Evolutionary conservation across 2,113 vertebrate species (phyloP).

Genomic region (Tympanuchus pallidicinctus): DNA sequence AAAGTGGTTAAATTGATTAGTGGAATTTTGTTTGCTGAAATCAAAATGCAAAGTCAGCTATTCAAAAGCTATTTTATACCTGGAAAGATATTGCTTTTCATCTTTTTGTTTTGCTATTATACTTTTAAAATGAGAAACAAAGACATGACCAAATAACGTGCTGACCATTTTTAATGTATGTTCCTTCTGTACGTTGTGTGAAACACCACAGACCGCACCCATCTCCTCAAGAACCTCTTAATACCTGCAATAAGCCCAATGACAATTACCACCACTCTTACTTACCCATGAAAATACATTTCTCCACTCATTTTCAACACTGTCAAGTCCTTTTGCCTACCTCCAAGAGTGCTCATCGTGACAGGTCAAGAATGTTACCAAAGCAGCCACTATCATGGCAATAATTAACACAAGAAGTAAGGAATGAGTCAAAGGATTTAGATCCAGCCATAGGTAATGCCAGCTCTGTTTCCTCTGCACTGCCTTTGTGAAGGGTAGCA

Average conservation of each 20-base stretch:
- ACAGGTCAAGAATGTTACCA: neutral
- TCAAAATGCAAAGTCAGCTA: neutral
- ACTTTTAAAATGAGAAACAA: neutral
- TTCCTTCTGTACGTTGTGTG: neutral
- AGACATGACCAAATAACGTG: neutral
- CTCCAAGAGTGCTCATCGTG: neutral
- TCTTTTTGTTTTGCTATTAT: neutral
- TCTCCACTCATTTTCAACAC: neutral
- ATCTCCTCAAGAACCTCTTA: neutral
- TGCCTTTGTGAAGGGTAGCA: fast-evolving
- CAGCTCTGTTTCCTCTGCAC: neutral
- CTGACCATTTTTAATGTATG: neutral
- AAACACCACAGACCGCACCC: fast-evolving
- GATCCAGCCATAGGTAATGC: neutral
- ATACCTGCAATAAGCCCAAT: neutral
- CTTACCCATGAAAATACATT: neutral
- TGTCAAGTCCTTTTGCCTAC: neutral
- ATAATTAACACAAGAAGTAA: neutral
- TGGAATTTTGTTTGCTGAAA: neutral
- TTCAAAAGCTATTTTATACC: neutral
- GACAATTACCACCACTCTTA: neutral
- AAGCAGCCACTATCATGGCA: neutral
- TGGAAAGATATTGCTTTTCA: neutral
- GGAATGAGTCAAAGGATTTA: neutral
- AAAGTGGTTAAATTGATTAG: neutral